Base-by-base conservation (phyloP, 2,888 invertebrate species). In the Drosophila silvestris region DNA sequence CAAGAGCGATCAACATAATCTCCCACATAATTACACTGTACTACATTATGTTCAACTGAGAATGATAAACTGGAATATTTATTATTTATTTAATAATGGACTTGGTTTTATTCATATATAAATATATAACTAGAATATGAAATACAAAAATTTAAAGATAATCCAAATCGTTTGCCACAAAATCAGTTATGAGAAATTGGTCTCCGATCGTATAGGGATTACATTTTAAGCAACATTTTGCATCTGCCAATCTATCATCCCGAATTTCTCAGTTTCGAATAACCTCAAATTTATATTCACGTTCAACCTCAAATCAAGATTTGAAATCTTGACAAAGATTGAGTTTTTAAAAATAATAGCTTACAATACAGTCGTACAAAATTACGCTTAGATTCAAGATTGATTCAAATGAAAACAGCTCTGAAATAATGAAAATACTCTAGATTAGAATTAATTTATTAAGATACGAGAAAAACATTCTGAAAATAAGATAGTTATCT, bases 1-100 rank as follows among this genome's bases (percentile, higher is more conserved):
- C 78, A 69, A 60, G 41, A 2, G 41, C 28, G 52, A 52, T 19
- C n/a, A 30, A 33, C 32, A 37, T 37, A 26, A n/a, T 1, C 12
- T 6, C 47, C 28, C 59, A 39, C 35, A 35, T n/a, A 52, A 69
- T 57, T 62, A 73, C 58, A 65, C 69, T 68, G 3, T 12, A 4
- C 57, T 16, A 56, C 58, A 52, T 26, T 26, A n/a, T n/a, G n/a
- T 19, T 30, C 30, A 41, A 28, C 28, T 39, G 4, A 56, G 2
- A 57, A n/a, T n/a, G n/a, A 14, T 22, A 39, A 12, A 2, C 22
- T 2, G 4, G 22, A 7, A 7, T 22, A 16, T 16, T 22, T 16
- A 16, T 22, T 44, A 22, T 14, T 22, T 3, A 14, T 22, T 14
- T 7, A 22, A 4, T 26, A 47, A 5, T 22, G 14, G 2, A 44